Evolutionary conservation across 2,113 vertebrate species (phyloP), one percentile per base, ranked within the genome.

Genomic region (Eubucco bourcierii): DNA sequence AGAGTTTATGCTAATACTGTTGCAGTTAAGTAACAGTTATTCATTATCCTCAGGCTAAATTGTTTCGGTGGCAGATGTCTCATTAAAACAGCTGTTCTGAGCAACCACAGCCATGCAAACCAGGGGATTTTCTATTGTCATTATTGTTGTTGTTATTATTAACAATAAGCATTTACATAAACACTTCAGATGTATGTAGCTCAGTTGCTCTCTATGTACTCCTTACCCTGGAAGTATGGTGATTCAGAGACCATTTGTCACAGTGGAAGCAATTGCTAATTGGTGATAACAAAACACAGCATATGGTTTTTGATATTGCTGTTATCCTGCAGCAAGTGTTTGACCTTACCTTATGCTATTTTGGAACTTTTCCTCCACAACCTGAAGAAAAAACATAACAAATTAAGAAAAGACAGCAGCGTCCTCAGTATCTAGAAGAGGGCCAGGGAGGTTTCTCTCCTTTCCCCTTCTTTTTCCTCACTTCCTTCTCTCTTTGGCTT

Each of bases 11-110:
- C 58, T 88, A 81, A 88, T 93, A 84, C 86, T 76, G 50, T 93
- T 67, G 94, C 86, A 87, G 88, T 96, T 96, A 96, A 95, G 92
- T 95, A 96, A 94, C 86, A 90, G 92, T 93, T 93, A 87, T 95
- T 87, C 83, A 70, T 94, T 96, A 91, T 94, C 95, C 86, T 90
- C 86, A 16, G 94, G 94, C 92, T 84, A 90, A 93, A 95, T 90
- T 84, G 88, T 95, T 94, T 92, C 88, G 63, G 74, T 88, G 94
- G 80, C 95, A 95, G 95, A 96, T 94, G 94, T 94, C 95, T 94
- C 86, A 90, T 94, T 94, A 88, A 92, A 96, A 88, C 94, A 95
- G 80, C 80, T 96, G 92, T 92, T 95, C 74, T 73, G 83, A 92
- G 66, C 63, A 92, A 76, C 73, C 50, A 75, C 77, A 88, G 68